phyloP scores from a whole-genome alignment of 1,140 invertebrate genomes.

The Agrilus planipennis region DNA sequence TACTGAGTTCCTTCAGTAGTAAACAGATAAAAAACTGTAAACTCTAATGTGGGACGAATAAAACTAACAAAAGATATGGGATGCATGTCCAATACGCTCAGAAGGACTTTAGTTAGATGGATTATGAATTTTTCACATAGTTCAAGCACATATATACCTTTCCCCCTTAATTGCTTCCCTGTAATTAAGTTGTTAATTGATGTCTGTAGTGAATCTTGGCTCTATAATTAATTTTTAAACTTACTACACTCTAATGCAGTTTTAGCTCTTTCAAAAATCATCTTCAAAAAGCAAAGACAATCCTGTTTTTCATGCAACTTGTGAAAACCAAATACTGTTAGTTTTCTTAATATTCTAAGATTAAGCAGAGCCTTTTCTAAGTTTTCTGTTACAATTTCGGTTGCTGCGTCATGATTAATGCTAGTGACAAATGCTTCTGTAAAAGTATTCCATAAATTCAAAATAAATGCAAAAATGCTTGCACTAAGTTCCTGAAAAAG shows the following conservation, averaged over 20 bases:
- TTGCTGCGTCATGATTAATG: slow-evolving; percentile 42
- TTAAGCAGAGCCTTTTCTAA: slow-evolving; percentile 67
- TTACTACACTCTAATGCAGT: slow-evolving; percentile 68
- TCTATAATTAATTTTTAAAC: slow-evolving; percentile 31
- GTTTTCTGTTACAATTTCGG: slow-evolving; percentile 43
- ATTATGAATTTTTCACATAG: slow-evolving; percentile 70
- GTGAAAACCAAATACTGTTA: slow-evolving; percentile 69
- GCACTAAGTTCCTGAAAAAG: slow-evolving; percentile 56
- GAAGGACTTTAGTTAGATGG: slow-evolving; percentile 64
- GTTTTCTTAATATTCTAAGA: slow-evolving; percentile 69
- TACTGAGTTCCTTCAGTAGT: slow-evolving; percentile 60
- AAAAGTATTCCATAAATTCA: slow-evolving; percentile 61
- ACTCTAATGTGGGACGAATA: slow-evolving; percentile 65
- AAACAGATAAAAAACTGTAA: slow-evolving; percentile 77
- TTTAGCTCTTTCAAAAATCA: slow-evolving; percentile 64
- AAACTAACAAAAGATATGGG: slow-evolving; percentile 69
- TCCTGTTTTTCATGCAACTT: slow-evolving; percentile 61
- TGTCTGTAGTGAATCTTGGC: too few relatives aligned
- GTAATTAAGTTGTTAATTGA: too few relatives aligned
- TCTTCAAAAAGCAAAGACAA: slow-evolving; percentile 62
- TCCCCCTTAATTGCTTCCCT: slow-evolving; percentile 51
- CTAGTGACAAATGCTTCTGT: slow-evolving; percentile 53
- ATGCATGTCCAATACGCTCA: slow-evolving; percentile 63
- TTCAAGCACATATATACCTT: slow-evolving; percentile 46
- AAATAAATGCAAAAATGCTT: slow-evolving; percentile 58